A percentile compares a stretch with the other conserved stretches of the same genome.
phyloP scores from a whole-genome alignment of 1,140 invertebrate species.

The Druon quercuslanigerum region DNA sequence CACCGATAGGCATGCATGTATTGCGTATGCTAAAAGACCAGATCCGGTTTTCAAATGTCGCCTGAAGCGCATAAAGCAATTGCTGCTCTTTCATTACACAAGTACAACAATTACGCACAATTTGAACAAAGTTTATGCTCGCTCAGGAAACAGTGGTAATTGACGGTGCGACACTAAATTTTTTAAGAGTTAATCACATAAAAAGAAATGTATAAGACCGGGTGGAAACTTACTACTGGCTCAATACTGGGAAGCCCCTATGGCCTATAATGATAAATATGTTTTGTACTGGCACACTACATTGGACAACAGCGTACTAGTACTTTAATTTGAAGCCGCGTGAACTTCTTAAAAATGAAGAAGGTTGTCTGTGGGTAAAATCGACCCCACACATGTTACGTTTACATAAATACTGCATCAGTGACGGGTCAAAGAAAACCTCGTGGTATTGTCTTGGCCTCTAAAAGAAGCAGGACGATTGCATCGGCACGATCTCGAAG shows the following conservation, averaged over 20 bases:
- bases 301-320: too few relatives aligned
- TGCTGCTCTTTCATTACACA: slow-evolving; percentile 23
- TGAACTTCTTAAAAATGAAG: too few relatives aligned
- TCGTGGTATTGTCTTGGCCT: slow-evolving; percentile 3
- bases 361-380: too few relatives aligned
- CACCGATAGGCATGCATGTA: slow-evolving; percentile 11
- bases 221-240: too few relatives aligned
- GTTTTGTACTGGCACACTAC: too few relatives aligned
- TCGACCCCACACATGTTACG: background rate
- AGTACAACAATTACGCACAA: slow-evolving; percentile 19
- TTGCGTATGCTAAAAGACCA: slow-evolving; percentile 16
- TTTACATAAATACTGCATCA: background rate
- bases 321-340: too few relatives aligned
- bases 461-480: slow-evolving; percentile 3
- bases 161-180: background rate
- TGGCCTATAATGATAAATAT: too few relatives aligned
- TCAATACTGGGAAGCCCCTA: too few relatives aligned
- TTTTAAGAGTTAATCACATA: too few relatives aligned
- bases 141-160: background rate
- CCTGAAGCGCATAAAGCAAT: slow-evolving; percentile 13
- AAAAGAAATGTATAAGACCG: too few relatives aligned
- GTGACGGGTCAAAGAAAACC: background rate
- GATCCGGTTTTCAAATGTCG: slow-evolving; percentile 29
- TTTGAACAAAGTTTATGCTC: slow-evolving; percentile 5
- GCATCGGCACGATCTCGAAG: slow-evolving; percentile 1